Conservation (phyloP, 2,888 invertebrate species). For the Tenthredo scrophulariae region DNA sequence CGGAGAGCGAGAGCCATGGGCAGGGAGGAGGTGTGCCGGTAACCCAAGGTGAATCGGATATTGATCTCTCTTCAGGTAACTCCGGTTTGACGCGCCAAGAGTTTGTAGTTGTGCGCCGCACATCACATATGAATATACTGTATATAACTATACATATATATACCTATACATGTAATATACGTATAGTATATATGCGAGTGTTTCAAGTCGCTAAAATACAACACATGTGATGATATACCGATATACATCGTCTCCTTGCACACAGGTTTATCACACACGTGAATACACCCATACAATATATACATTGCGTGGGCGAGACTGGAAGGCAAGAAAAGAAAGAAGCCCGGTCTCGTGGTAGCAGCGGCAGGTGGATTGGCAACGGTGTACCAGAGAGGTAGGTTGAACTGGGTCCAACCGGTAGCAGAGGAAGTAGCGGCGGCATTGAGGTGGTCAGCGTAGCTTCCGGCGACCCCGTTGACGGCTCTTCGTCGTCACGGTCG, state of each 20-base stretch:
- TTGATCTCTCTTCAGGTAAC: constrained; percentile 52
- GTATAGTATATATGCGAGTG: not conserved
- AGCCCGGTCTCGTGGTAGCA: constrained; percentile 3
- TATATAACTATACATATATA: not conserved
- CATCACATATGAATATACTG: not conserved
- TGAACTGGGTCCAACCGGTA: constrained; percentile 59
- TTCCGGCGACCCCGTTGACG: constrained; percentile 71
- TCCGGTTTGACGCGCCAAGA: constrained; percentile 48
- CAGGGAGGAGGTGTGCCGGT: constrained; percentile 46
- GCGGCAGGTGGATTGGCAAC: constrained; percentile 59
- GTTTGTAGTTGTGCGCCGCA: constrained; percentile 28
- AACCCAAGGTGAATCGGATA: constrained; percentile 52
- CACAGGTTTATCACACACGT: not conserved
- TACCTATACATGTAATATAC: not conserved
- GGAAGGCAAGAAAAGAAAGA: constrained; percentile 30
- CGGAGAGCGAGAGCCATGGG: constrained; percentile 5
- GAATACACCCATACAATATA: not conserved
- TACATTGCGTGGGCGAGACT: constrained; percentile 56
- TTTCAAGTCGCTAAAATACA: not conserved
- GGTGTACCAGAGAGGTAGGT: constrained; percentile 64
- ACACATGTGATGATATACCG: not conserved
- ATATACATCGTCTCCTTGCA: not conserved
- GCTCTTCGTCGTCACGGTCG: constrained; percentile 31
- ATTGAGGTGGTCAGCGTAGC: constrained; percentile 75
- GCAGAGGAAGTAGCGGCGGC: constrained; percentile 69